phyloP scores from a whole-genome alignment of 1,140 invertebrate species.

The Centruroides sculpturatus region DNA sequence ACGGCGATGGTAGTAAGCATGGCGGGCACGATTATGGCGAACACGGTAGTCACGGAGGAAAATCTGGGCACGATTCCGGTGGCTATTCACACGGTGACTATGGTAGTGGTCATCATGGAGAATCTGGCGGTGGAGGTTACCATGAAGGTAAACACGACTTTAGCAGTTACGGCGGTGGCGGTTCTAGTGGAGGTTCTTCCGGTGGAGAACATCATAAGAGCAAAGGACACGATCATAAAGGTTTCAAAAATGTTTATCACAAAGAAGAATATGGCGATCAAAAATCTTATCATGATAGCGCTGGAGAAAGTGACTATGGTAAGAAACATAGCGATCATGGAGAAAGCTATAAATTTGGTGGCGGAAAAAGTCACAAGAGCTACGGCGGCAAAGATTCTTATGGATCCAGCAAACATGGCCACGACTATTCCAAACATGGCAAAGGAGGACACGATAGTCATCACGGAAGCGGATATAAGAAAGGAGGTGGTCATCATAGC shows the following conservation, averaged over 20 bases:
- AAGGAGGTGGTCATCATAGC: slow-evolving; percentile 1
- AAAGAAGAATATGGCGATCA: slow-evolving; percentile 16
- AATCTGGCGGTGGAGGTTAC: neutral
- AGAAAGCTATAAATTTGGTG: neutral
- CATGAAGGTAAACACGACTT: neutral
- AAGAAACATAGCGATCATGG: slow-evolving; percentile 8
- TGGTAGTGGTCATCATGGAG: neutral
- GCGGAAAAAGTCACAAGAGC: neutral
- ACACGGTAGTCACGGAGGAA: neutral
- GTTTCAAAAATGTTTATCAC: slow-evolving; percentile 15
- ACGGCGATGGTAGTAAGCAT: neutral
- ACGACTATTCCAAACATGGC: neutral
- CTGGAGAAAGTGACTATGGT: slow-evolving; percentile 8
- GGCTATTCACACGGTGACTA: neutral
- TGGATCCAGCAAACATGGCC: slow-evolving; percentile 4
- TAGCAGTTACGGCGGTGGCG: slow-evolving; percentile 1
- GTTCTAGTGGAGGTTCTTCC: neutral
- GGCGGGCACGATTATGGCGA: neutral
- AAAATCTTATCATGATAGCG: slow-evolving; percentile 12
- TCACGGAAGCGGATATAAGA: neutral
- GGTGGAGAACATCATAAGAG: neutral
- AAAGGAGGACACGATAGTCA: slow-evolving; percentile 5
- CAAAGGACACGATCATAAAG: neutral
- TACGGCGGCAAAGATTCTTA: slow-evolving; percentile 1
- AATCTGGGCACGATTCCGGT: neutral